phyloP scores from a whole-genome alignment of 2,888 invertebrate species.

The Eledona agricola region DNA sequence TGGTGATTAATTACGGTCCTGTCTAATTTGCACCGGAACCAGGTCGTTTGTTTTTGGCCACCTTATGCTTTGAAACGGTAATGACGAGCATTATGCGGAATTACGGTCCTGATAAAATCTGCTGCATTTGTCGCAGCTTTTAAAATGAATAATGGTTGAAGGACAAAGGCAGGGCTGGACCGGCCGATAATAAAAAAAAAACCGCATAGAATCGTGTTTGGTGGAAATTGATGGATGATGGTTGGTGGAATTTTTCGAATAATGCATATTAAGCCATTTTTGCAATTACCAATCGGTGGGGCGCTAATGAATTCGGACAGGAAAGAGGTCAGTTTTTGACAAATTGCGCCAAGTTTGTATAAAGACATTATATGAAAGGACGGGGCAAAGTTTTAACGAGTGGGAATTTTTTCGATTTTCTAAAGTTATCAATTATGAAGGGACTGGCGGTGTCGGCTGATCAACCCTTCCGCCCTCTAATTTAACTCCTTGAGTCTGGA shows the following conservation, averaged over 20 bases:
- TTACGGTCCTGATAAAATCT: background rate
- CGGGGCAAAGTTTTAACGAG: constrained; percentile 39
- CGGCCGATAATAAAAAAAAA: no score
- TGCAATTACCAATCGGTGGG: no score
- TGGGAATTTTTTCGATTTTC: constrained; percentile 39
- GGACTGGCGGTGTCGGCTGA: constrained; percentile 37
- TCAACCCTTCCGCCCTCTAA: constrained; percentile 8
- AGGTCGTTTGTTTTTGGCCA: background rate
- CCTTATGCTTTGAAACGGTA: constrained; percentile 2
- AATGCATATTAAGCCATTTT: no score
- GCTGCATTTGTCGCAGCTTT: no score
- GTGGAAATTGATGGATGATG: no score
- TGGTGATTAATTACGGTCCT: background rate
- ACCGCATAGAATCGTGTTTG: no score
- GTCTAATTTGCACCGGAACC: constrained; percentile 1
- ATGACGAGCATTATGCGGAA: background rate
- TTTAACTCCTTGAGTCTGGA: no score
- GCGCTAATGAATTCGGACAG: constrained; percentile 23
- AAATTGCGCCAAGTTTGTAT: constrained; percentile 27
- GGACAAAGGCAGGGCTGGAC: no score
- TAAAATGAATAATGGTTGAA: no score
- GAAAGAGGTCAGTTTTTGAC: constrained; percentile 23
- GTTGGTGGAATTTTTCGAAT: no score
- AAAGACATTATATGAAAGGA: constrained; percentile 23
- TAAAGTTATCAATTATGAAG: constrained; percentile 41